Base-by-base conservation (phyloP, 2,113 vertebrate genomes). In the Tonatia bakeri region DNA sequence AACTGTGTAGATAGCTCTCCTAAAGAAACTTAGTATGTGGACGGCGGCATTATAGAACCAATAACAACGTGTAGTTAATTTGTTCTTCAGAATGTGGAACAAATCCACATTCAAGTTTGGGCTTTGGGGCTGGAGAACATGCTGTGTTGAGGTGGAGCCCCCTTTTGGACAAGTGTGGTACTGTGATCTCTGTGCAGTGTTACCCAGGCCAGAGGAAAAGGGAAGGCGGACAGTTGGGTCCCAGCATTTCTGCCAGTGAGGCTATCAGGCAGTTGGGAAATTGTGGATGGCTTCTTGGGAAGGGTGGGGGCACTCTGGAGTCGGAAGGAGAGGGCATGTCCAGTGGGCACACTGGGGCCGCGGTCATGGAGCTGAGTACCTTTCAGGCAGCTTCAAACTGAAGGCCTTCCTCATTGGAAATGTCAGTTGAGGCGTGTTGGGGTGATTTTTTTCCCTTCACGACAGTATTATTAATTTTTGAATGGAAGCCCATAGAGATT, bases 1-100 rank as follows among this genome's bases (percentile, higher is more conserved):
- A 45, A 20, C 80, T 95, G 19, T 92, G 65, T 43, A 87, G 72
- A 45, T 56, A 73, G 59, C 73, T 87, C 52, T 88, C 76, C 75
- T 81, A 92, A 94, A 47, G 67, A 92, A 87, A 92, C 59, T 77
- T 70, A 50, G 9, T 86, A 72, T 38, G 19, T 94, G 45, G 81
- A 80, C 52, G 90, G 92, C 64, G 87, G 89, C 87, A 94, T 96
- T 43, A 59, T 13, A 43, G 52, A 89, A 64, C 33, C 24, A 22
- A 59, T 87, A 65, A 65, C 92, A 88, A 10, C 5, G 1, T 61
- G 17, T 16, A 33, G 70, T 31, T 91, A n/a, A 70, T 92, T 73
- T 93, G n/a, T 82, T 93, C 56, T 95, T 70, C 65, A 93, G 75
- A 90, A 61, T 64, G 38, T 79, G 22, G 85, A 22, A 6, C 54